Base-by-base conservation (phyloP, 2,113 vertebrate genomes). In the Ophthalmolycus amberensis region DNA sequence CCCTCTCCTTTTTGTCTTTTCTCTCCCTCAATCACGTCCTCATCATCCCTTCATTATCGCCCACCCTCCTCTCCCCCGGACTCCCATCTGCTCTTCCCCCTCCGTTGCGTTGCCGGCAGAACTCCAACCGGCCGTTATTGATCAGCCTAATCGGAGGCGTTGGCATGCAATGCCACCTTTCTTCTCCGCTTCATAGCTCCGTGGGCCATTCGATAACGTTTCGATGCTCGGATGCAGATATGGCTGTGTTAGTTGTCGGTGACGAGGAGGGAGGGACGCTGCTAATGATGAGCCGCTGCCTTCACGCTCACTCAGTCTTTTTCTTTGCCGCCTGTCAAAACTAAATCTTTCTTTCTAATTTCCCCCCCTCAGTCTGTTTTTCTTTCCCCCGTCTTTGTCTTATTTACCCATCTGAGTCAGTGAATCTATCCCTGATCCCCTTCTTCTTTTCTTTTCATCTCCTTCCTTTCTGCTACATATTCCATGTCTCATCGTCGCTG, bases 171-270 rank as follows among this genome's bases (percentile, higher is more conserved):
- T 91, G 88, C 84, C 86, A 70, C 83, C 89, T 80, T 89, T 89
- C 88, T 67, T 88, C 80, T 75, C 73, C 34, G 85, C 82, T 85
- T 85, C 83, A 82, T 65, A 52, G 89, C 88, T 82, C 84, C 2
- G 59, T 2, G 65, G 77, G 76, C 86, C 75, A 76, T 71, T 90
- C 90, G 58, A 91, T 92, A 91, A 66, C 80, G 77, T 90, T 91
- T 91, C 89, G 89, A 88, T 75, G 85, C 88, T 86, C n/a, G 75
- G 87, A 91, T 92, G 89, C 88, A 92, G 87, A 91, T 91, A 77
- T 77, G 85, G 64, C 52, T 14, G n/a, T 38, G 69, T 64, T 38
- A 37, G 77, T 52, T 73, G 82, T 71, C 78, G 58, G 22, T 59
- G 86, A 77, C 71, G 65, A 56, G 70, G 25, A 37, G 71, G 75